Evolutionary conservation across 2,113 vertebrate species (phyloP).

Genomic region (Phylloscopus whistleri): DNA sequence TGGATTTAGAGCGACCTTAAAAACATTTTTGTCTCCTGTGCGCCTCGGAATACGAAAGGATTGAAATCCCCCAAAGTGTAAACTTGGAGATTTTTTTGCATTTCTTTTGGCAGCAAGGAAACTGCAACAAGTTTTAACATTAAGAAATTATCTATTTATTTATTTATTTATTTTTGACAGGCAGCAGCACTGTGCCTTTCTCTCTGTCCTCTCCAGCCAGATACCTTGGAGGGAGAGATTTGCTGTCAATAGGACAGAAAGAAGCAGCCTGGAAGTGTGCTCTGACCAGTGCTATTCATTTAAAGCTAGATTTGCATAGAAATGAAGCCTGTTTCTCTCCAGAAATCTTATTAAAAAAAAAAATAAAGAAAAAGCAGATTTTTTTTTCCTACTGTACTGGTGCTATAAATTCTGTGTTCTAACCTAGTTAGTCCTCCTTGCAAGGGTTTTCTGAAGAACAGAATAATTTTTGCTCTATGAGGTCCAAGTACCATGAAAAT

Average conservation of each 20-base stretch:
- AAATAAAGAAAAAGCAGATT: rapidly evolving
- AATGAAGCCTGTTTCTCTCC: background rate
- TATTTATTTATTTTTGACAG: background rate
- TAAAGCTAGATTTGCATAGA: background rate
- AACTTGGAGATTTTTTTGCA: background rate
- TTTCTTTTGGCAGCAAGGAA: background rate
- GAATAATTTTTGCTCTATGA: background rate
- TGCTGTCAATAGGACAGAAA: background rate
- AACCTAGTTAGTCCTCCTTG: background rate
- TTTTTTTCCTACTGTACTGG: background rate
- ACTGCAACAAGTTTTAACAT: constrained; percentile 59
- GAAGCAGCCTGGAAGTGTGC: background rate
- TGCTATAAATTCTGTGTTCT: background rate
- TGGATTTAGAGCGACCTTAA: background rate
- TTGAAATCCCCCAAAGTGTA: background rate
- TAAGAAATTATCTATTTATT: background rate
- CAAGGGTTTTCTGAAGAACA: background rate
- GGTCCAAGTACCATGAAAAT: background rate
- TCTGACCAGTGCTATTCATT: background rate
- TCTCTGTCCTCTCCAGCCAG: background rate
- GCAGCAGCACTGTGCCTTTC: background rate
- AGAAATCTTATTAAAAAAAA: background rate
- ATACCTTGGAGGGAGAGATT: constrained; percentile 7
- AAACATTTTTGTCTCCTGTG: background rate
- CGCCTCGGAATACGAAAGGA: background rate